These are phyloP conservation scores for Dascyllus trimaculatus DNA, from an alignment of 2,113 vertebrate species.

Conservation along the genomic window DNA sequence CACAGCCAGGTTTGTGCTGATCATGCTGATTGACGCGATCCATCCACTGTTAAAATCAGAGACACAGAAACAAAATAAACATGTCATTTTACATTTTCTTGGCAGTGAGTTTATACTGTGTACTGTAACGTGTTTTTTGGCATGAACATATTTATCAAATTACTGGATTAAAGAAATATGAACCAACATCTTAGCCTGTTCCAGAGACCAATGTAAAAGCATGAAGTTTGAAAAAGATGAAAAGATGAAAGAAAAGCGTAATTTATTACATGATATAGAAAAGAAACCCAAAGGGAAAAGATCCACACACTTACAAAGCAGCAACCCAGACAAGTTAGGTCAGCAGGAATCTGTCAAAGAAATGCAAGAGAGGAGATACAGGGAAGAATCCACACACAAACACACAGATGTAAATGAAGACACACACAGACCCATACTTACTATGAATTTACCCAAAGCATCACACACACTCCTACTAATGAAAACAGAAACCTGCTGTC, in stretches of 20 bases:
- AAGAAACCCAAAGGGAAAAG: conserved; percentile 57
- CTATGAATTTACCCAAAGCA: conserved; percentile 15
- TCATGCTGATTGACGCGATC: conserved; percentile 88
- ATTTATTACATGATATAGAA: conserved; percentile 23
- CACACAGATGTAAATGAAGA: conserved; percentile 40
- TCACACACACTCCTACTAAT: not conserved
- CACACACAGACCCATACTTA: conserved; percentile 8
- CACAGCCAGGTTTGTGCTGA: conserved; percentile 79
- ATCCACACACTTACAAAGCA: conserved; percentile 74
- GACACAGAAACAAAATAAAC: conserved; percentile 2
- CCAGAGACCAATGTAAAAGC: conserved; percentile 18
- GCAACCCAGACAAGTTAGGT: conserved; percentile 71
- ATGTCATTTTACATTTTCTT: conserved; percentile 6
- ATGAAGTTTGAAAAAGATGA: conserved; percentile 29
- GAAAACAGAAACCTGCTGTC: not conserved
- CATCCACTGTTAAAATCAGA: conserved; percentile 88
- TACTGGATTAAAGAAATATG: not conserved
- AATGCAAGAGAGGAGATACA: conserved; percentile 67
- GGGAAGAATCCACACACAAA: conserved; percentile 45
- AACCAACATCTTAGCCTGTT: not conserved
- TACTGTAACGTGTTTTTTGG: not conserved
- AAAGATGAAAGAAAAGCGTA: conserved; percentile 20
- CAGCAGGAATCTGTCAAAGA: conserved; percentile 76
- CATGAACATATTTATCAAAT: not conserved
- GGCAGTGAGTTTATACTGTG: not conserved